Percentiles rank a stretch among this genome's conserved stretches.
Conservation (phyloP, 2,888 invertebrate species). For the Chloroclysta siterata region DNA sequence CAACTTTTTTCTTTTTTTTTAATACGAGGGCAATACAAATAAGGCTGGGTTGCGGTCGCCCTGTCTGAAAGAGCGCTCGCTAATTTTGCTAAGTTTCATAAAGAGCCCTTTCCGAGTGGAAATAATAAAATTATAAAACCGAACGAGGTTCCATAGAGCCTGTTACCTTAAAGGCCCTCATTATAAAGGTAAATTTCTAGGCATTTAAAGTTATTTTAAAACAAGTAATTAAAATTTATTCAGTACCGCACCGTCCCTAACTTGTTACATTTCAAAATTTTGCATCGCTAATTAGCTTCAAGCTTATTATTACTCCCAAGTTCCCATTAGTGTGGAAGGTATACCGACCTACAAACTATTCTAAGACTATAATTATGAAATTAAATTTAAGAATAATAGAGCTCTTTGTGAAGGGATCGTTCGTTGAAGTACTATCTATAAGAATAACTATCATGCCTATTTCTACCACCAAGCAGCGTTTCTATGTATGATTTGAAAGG, state of each 20-base stretch:
- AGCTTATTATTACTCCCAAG: conserved; percentile 51
- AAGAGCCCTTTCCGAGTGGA: background rate
- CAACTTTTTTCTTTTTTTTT: no score
- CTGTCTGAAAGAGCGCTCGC: background rate
- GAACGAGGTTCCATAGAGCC: background rate
- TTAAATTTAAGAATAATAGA: background rate
- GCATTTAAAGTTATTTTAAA: conserved; percentile 25
- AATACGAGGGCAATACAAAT: background rate
- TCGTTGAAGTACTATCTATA: no score
- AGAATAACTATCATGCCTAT: no score
- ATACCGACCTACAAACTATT: background rate
- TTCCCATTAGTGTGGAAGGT: conserved; percentile 13
- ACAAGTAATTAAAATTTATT: conserved; percentile 33
- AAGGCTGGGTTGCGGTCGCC: background rate
- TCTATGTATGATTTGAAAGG: no score
- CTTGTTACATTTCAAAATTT: conserved; percentile 43
- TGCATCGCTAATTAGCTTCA: conserved; percentile 51
- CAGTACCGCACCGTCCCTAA: conserved; percentile 31
- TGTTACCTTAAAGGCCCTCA: conserved; percentile 1
- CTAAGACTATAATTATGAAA: background rate
- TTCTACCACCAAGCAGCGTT: no score
- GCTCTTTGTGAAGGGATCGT: no score
- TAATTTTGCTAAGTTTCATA: background rate
- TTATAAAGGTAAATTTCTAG: conserved; percentile 5
- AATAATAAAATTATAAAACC: conserved; percentile 1